Conservation (phyloP, 1,140 invertebrate species). For the Helicoverpa armigera region DNA sequence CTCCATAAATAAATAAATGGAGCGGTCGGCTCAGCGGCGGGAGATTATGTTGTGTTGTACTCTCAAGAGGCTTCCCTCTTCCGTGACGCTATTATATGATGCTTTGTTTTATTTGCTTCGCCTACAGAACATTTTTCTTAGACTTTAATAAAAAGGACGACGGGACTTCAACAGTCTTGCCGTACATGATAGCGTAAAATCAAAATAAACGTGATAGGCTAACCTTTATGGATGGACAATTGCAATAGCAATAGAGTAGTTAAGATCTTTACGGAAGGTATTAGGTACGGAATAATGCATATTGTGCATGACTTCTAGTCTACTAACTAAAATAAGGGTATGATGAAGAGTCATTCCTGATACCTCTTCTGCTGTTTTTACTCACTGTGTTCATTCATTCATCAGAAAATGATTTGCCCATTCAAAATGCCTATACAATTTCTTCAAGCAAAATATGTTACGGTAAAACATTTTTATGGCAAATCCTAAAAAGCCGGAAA, state of each 20-base stretch:
- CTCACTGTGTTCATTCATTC: no score
- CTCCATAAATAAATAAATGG: conserved; percentile 84
- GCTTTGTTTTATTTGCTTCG: conserved; percentile 11
- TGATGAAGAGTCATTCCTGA: no score
- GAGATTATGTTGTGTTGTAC: conserved; percentile 58
- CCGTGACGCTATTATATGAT: conserved; percentile 29
- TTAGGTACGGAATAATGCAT: not conserved
- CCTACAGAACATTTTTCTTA: not conserved
- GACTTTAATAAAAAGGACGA: not conserved
- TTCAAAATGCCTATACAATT: no score
- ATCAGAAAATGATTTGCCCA: no score
- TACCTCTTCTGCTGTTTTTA: no score
- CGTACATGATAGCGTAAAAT: not conserved
- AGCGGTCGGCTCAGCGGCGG: conserved; percentile 62
- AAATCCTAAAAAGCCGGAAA: not conserved
- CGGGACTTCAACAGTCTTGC: not conserved
- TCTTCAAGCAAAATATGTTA: no score
- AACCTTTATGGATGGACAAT: not conserved
- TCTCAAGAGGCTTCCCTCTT: conserved; percentile 45
- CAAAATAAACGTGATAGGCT: not conserved
- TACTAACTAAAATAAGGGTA: not conserved
- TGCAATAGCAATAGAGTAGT: conserved; percentile 1
- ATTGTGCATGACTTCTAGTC: not conserved
- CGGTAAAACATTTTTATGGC: not conserved
- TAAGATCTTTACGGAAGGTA: conserved; percentile 21